Percentiles rank a stretch among this genome's conserved stretches.
Evolutionary conservation across 2,797 vertebrate species (phyloP).

Genomic region (Adrianichthys oophorus): DNA sequence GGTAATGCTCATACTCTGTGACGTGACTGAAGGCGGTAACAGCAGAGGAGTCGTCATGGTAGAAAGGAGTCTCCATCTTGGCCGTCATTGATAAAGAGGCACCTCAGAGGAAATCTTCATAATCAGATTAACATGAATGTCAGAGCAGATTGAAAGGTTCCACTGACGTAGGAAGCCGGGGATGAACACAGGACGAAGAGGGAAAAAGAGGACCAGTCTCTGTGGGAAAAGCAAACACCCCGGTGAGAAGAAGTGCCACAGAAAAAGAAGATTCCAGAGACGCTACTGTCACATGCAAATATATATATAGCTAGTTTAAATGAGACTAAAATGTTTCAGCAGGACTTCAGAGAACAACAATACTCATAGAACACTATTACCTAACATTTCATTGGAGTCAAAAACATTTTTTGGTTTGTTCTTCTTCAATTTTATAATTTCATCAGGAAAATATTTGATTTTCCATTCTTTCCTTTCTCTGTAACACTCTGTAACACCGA

Average conservation of each 20-base stretch:
- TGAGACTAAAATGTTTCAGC: too few relatives aligned
- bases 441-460: too few relatives aligned
- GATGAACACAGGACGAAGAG: conserved; percentile 32
- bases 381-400: too few relatives aligned
- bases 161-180: conserved; percentile 42
- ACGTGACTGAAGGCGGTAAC: conserved; percentile 66
- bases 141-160: conserved; percentile 51
- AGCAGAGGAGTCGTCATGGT: conserved; percentile 73
- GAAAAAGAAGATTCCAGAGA: background rate
- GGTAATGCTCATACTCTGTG: conserved; percentile 75
- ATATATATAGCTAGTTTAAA: too few relatives aligned
- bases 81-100: conserved; percentile 51
- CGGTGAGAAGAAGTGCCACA: conserved; percentile 8
- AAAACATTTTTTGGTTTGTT: too few relatives aligned
- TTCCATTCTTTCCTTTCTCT: too few relatives aligned
- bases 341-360: too few relatives aligned
- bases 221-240: conserved; percentile 31
- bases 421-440: too few relatives aligned
- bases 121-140: conserved; percentile 71
- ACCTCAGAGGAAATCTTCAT: conserved; percentile 65
- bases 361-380: too few relatives aligned
- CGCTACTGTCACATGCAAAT: background rate
- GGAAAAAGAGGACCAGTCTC: background rate
- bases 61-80: conserved; percentile 81
- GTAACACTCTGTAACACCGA: too few relatives aligned